These are phyloP conservation scores for Montipora efflorescens DNA, from an alignment of 64 coral and sea anemone genomes.

Conservation along the genomic window DNA sequence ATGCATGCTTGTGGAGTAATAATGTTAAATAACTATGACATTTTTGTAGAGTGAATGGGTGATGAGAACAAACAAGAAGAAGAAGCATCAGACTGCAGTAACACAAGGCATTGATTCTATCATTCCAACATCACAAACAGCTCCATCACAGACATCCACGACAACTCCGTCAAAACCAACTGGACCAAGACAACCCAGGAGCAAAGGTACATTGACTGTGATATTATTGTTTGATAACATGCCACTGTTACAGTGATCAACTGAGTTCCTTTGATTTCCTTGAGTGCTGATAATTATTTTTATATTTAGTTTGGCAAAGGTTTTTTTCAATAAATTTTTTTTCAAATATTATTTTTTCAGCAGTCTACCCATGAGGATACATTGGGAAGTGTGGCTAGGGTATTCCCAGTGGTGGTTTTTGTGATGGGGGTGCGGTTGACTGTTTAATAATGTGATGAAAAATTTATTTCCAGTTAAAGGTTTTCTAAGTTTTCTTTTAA, in stretches of 20 bases:
- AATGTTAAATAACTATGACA: no score
- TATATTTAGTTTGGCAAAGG: no score
- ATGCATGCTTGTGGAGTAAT: no score
- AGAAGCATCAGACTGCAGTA: slow-evolving; percentile 83
- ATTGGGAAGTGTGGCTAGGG: no score
- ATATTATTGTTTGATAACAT: not conserved
- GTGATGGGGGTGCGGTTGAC: no score
- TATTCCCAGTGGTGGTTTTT: no score
- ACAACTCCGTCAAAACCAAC: not conserved
- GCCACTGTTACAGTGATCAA: no score
- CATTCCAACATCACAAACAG: slow-evolving; percentile 56
- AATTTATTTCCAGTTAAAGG: not conserved
- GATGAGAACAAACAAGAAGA: slow-evolving; percentile 86
- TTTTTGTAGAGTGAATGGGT: slow-evolving; percentile 93
- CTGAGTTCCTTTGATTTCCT: no score
- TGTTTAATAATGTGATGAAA: no score
- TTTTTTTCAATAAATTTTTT: no score
- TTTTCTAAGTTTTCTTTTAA: not conserved
- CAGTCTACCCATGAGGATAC: no score
- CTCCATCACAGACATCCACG: slow-evolving; percentile 23
- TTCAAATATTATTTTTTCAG: no score
- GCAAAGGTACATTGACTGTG: slow-evolving; percentile 15
- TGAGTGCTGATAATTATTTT: not conserved
- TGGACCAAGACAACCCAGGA: slow-evolving; percentile 43
- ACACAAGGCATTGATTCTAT: slow-evolving; percentile 83